These are phyloP conservation scores for Smittia aterrima DNA, from an alignment of 2,888 invertebrate species.

Conservation along the genomic window DNA sequence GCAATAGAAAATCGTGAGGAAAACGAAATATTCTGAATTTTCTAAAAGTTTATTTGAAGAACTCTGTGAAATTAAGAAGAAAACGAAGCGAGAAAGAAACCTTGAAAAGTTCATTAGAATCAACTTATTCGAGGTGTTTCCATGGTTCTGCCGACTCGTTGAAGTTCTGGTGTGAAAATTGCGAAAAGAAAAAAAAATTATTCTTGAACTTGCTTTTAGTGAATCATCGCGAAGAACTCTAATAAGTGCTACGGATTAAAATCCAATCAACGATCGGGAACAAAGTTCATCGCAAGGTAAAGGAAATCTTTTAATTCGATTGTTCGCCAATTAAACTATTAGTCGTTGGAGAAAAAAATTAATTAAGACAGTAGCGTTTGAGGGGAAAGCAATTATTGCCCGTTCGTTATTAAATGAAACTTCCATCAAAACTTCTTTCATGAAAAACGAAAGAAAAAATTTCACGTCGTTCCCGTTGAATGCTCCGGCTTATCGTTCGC, in stretches of 20 bases:
- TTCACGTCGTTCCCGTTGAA: constrained; percentile 37
- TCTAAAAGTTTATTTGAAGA: neutral
- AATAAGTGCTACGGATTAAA: neutral
- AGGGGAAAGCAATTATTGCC: neutral
- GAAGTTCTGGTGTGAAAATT: constrained; percentile 18
- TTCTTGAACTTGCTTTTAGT: neutral
- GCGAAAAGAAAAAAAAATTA: constrained; percentile 3
- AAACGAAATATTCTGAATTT: constrained; percentile 1
- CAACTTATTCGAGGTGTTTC: constrained; percentile 5
- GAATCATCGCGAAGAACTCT: neutral
- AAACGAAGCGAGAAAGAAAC: neutral
- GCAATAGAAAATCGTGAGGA: constrained; percentile 2
- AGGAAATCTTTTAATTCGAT: neutral
- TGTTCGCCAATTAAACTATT: neutral
- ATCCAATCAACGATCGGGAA: neutral
- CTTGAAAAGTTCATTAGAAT: constrained; percentile 18
- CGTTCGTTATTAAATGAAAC: no score
- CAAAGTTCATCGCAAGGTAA: constrained; percentile 13
- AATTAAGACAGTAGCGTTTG: neutral
- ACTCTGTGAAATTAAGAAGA: neutral
- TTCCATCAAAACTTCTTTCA: neutral
- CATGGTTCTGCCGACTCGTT: neutral
- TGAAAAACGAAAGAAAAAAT: constrained; percentile 4
- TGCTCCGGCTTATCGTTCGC: constrained; percentile 28
- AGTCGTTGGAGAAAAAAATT: neutral